Evolutionary conservation across 2,797 vertebrate genomes (phyloP), one percentile per base, ranked within the genome.

Genomic region (Philypnodon macrostomus): DNA sequence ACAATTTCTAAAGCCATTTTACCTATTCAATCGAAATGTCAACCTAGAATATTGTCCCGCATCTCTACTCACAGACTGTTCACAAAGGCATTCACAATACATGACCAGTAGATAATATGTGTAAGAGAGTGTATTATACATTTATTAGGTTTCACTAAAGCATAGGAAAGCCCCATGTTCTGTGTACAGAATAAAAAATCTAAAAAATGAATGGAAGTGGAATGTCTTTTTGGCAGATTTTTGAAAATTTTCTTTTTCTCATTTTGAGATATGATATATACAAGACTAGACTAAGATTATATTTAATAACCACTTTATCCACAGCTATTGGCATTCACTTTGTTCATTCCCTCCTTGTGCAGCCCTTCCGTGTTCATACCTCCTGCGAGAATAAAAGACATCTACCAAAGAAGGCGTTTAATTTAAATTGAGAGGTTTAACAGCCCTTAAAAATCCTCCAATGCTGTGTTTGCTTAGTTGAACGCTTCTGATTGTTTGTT

Each of bases 401-500:
- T 71, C 65, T 59, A 63, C 44, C 44, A 24, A 41, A 66, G 58
- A 70, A 68, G 56, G 61, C 46, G 51, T 83, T 86, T 86, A 56
- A 85, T 81, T 76, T 80, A 56, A 76, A 68, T 46, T 53, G 68
- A 61, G 67, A 68, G 55, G 70, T 76, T 81, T 84, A 84, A 84
- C 69, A 30, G 53, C 47, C 68, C 74, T 67, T 75, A 61, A 50
- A 73, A 75, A 51, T 41, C 67, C 69, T 69, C 65, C 67, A 57
- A 47, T 53, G 70, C 73, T 66, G 66, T 75, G 63, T 81, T 81
- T 80, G 74, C 64, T 76, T 49, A 70, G 51, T 80, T 85, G 79
- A 81, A 77, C 68, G 65, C 69, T 70, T 88, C 84, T 88, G 84
- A 90, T 88, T 87, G 84, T 88, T 90, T 89, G 82, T 88, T 89